Base-by-base conservation (phyloP, 2,113 vertebrate species). In the Pagrus major region DNA sequence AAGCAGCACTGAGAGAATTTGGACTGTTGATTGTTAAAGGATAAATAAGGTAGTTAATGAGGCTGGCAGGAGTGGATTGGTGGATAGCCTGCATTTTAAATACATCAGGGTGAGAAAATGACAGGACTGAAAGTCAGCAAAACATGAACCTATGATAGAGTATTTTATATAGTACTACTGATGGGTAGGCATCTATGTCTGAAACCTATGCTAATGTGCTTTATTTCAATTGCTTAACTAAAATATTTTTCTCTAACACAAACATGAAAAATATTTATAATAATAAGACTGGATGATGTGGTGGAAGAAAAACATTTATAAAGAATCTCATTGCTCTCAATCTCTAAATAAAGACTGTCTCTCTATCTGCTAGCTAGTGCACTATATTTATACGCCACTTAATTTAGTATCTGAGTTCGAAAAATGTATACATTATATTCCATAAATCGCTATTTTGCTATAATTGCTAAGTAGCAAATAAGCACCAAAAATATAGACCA, bases 11-110 rank as follows among this genome's bases (percentile, higher is more conserved):
- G 63, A 72, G 85, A 88, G 72, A 74, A 73, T 85, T 81, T 80
- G 68, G 76, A 72, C 47, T 60, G 56, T 61, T 77, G 78, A 88
- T 86, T 73, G 81, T 80, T 77, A 79, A 87, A 78, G 39, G 75
- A 92, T 87, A 93, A 91, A 93, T 91, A 89, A 87, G 42, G 39
- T 31, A 73, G 86, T 85, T 89, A 90, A 82, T 63, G 74, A 81
- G 80, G 69, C 69, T 63, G 55, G 65, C 70, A 44, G 58, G 80
- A 66, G 58, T 85, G 67, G 69, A 86, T 8, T 16, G 77, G 70
- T 76, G 42, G 56, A 71, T 33, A 42, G 46, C 23, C 67, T 60
- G 33, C 49, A 69, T 71, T 74, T 67, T 68, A n/a, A 77, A 79
- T 60, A 49, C 56, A 63, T 69, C 42, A 61, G 35, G 47, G 39